A percentile compares a stretch with the other conserved stretches of the same genome.
Conservation (phyloP, 2,113 vertebrate genomes). For the Chaetura pelagica region DNA sequence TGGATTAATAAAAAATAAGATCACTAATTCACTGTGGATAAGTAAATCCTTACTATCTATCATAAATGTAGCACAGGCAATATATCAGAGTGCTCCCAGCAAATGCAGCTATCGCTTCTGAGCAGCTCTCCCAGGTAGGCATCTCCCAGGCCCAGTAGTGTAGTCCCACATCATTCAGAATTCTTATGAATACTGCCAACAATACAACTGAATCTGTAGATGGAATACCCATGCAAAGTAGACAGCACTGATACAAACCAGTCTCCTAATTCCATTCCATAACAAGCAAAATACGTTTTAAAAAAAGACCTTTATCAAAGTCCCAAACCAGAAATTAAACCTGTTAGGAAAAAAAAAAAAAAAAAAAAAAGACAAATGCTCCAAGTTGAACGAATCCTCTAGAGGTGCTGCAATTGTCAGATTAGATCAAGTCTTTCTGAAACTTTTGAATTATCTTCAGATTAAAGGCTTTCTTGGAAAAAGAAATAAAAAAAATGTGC, state of each 20-base stretch:
- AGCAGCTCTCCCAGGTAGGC: neutral
- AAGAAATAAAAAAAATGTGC: neutral
- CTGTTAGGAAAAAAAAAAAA: neutral
- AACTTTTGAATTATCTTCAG: constrained; percentile 20
- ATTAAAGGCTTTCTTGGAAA: constrained; percentile 16
- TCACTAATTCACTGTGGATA: neutral
- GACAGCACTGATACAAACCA: fast-evolving
- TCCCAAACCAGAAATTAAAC: neutral
- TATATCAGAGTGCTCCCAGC: neutral
- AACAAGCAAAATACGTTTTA: neutral
- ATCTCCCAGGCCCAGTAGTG: neutral
- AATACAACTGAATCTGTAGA: neutral
- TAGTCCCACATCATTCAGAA: neutral
- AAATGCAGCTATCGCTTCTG: neutral
- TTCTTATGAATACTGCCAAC: neutral
- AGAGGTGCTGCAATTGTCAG: neutral
- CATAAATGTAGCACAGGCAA: neutral
- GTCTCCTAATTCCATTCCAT: neutral
- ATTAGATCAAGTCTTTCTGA: constrained; percentile 13
- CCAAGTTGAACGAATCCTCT: neutral
- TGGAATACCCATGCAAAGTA: neutral
- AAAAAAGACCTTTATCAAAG: neutral
- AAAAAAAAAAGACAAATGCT: neutral
- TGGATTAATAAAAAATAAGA: neutral
- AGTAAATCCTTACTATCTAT: neutral